Conservation (phyloP, 2,888 invertebrate species). For the Oxyteleia sp. region DNA sequence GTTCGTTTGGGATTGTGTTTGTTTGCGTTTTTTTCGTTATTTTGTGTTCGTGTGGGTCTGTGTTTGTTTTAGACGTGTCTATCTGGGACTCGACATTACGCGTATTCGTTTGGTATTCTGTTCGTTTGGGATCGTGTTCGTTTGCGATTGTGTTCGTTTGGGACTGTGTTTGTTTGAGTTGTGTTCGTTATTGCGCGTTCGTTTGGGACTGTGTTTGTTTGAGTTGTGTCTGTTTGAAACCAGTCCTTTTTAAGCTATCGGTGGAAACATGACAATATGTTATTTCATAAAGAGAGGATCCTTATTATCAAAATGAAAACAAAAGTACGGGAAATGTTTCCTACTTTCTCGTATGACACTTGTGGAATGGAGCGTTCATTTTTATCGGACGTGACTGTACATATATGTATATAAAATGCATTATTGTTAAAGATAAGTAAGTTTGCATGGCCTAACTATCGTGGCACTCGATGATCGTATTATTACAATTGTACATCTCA, state of each 20-base stretch:
- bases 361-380: constrained; percentile 70
- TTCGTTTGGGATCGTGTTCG: no score
- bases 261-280: constrained; percentile 58
- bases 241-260: constrained; percentile 58
- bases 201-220: no score
- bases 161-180: no score
- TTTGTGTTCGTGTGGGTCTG: no score
- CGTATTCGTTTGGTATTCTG: no score
- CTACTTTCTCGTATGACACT: constrained; percentile 72
- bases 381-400: constrained; percentile 66
- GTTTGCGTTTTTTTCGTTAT: no score
- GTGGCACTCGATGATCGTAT: constrained; percentile 72
- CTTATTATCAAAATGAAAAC: constrained; percentile 63
- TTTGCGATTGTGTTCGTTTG: no score
- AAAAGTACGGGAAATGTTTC: constrained; percentile 57
- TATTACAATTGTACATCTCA: constrained; percentile 65
- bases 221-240: no score
- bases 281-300: constrained; percentile 50
- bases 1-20: no score
- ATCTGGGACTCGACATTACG: no score
- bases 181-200: no score
- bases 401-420: constrained; percentile 73
- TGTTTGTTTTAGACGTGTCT: no score
- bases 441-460: constrained; percentile 74
- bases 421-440: constrained; percentile 71